A percentile compares a stretch with the other conserved stretches of the same genome.
Conservation (phyloP, 53 echinoderm and acorn worm genomes). For the Stichopus horrens region DNA sequence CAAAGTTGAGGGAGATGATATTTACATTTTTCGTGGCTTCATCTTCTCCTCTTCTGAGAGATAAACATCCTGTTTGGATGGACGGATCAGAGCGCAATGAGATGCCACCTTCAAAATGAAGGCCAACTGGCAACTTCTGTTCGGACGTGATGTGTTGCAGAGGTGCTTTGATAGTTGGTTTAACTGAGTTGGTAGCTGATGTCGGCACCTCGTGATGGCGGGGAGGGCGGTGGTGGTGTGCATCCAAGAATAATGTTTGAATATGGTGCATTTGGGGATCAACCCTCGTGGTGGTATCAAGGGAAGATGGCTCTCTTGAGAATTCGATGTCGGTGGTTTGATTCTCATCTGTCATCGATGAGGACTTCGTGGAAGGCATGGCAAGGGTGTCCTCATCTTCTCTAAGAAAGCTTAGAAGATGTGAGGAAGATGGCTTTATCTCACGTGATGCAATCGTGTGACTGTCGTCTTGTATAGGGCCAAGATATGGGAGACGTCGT, state of each 20-base stretch:
- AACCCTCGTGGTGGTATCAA: neutral
- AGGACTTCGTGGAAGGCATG: neutral
- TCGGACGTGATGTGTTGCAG: neutral
- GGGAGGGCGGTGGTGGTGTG: neutral
- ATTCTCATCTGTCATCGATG: neutral
- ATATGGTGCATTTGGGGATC: neutral
- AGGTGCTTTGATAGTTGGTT: neutral
- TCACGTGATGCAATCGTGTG: neutral
- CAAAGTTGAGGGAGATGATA: neutral
- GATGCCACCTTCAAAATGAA: neutral
- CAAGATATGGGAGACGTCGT: neutral
- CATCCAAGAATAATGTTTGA: neutral
- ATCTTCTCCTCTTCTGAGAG: neutral
- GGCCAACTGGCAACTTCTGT: neutral
- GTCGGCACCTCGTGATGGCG: neutral
- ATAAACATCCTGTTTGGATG: neutral
- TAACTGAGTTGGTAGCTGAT: neutral
- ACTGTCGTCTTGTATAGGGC: neutral
- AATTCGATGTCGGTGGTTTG: neutral
- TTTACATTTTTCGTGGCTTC: neutral
- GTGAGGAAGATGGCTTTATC: neutral
- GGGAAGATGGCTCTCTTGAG: slow-evolving; percentile 1
- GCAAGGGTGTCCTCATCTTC: neutral
- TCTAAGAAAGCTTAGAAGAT: neutral
- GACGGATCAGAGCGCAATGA: neutral